These are phyloP conservation scores for Drymonia ruficornis DNA, from an alignment of 2,888 invertebrate species.

Conservation along the genomic window DNA sequence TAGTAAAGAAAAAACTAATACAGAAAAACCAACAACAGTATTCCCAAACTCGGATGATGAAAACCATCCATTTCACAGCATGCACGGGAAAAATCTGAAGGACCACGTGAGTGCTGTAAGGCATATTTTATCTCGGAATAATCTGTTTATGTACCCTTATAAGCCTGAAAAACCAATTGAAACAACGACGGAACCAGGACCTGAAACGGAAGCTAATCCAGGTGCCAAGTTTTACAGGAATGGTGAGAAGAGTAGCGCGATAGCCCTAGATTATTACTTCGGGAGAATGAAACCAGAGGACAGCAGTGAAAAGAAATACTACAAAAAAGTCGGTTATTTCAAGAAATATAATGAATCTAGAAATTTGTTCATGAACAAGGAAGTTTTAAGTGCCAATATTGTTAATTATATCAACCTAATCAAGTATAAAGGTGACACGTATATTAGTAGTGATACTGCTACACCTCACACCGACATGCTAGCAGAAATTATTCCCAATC, in stretches of 20 bases:
- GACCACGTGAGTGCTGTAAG: constrained; percentile 44
- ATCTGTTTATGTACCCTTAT: constrained; percentile 28
- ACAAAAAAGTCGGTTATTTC: constrained; percentile 18
- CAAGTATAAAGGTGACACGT: neutral
- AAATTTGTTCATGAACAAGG: constrained; percentile 15
- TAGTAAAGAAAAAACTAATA: neutral
- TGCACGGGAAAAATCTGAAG: constrained; percentile 33
- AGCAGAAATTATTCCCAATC: neutral
- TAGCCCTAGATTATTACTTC: constrained; percentile 46
- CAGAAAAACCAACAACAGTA: no score
- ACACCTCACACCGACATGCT: neutral
- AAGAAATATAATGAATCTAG: constrained; percentile 9
- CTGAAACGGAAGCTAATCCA: neutral
- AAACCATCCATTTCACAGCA: constrained; percentile 30
- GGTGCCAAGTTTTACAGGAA: constrained; percentile 4
- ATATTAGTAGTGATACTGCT: neutral
- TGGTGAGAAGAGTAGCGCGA: constrained; percentile 17
- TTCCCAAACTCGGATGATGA: constrained; percentile 28
- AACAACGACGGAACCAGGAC: constrained; percentile 1
- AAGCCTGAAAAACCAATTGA: neutral
- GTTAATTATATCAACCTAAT: constrained; percentile 11
- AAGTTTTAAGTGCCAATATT: constrained; percentile 15
- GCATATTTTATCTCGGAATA: constrained; percentile 38
- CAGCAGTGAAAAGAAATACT: neutral
- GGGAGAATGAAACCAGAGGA: constrained; percentile 26